Base-by-base conservation (phyloP, 1,140 invertebrate species). In the Micrasema minimum region DNA sequence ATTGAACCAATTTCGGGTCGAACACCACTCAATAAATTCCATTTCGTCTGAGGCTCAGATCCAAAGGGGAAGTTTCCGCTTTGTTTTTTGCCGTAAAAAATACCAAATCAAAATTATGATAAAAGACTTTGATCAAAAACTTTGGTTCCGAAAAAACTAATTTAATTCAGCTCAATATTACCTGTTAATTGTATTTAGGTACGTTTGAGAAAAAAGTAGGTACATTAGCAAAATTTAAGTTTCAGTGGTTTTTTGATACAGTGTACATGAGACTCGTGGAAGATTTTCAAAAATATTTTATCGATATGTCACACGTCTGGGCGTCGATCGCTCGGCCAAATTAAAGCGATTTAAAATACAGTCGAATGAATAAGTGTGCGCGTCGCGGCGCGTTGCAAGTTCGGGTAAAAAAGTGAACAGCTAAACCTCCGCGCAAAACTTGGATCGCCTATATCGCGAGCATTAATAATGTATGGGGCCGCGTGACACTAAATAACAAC, bases 401-500 rank as follows among this genome's bases (percentile, higher is more conserved):
- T 31, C 12, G 51, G 55, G 55, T 14, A 59, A 59, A 59, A 59
- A 31, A 59, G 16, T 59, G 55, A 59, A 22, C 55, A 38, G 55
- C 59, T 37, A 66, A 66, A 53, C 37, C 37, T 61, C 50, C 64
- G 48, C 59, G 50, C 45, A 66, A 50, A 66, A 41, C 31, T 38
- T 18, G 35, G 46, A 18, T 51, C 46, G 48, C 26, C 64, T 37
- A 66, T 50, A 66, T 38, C 53, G 48, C 50, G 35, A 26, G 57
- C 67, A 74, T 74, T 70, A 74, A 74, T 74, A 74, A 74, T 74
- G 72, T 74, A 74, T 74, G 59, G 72, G 61, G 51, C 66, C 66
- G 66, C 53, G 66, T 68, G 72, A 74, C 72, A 74, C 72, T 74
- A 74, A 74, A 74, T 74, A 74, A 74, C 72, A 62, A 66, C 48